Percentiles rank a stretch among this genome's conserved stretches.
Evolutionary conservation across 2,113 vertebrate genomes (phyloP).

Genomic region (Anhinga anhinga): DNA sequence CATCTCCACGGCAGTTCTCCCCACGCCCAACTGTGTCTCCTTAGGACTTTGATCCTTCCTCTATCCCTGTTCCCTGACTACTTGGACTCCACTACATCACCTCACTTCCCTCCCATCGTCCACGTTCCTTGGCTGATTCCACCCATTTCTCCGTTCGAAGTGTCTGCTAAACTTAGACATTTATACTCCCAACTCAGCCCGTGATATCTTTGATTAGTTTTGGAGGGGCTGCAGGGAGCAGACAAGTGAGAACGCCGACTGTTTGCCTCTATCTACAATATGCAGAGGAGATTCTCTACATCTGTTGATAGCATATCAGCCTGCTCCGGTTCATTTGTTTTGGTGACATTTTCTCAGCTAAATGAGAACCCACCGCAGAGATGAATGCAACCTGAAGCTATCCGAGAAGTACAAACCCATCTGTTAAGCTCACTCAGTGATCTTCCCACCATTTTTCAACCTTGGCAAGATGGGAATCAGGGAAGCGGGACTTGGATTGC

Average conservation of each 20-base stretch:
- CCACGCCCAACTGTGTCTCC: fast-evolving
- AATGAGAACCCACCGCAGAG: background rate
- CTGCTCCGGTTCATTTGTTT: background rate
- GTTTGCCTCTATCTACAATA: background rate
- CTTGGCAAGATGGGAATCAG: background rate
- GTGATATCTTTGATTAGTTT: background rate
- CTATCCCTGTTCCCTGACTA: background rate
- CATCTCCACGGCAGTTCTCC: background rate
- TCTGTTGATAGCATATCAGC: background rate
- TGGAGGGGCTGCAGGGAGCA: background rate
- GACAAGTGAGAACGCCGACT: background rate
- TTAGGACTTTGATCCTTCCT: background rate
- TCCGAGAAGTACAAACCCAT: background rate
- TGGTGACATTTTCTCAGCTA: slow-evolving; percentile 35
- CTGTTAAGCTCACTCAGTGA: slow-evolving; percentile 26
- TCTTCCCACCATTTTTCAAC: background rate
- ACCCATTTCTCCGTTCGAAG: background rate
- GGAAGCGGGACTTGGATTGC: background rate
- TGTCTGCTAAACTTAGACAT: background rate
- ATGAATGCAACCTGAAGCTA: slow-evolving; percentile 38
- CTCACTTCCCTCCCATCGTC: background rate
- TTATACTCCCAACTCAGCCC: background rate
- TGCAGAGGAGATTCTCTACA: background rate
- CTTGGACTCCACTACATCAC: background rate
- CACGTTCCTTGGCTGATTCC: background rate